Conservation (phyloP, 1,140 invertebrate genomes). For the Drosophila takahashii region DNA sequence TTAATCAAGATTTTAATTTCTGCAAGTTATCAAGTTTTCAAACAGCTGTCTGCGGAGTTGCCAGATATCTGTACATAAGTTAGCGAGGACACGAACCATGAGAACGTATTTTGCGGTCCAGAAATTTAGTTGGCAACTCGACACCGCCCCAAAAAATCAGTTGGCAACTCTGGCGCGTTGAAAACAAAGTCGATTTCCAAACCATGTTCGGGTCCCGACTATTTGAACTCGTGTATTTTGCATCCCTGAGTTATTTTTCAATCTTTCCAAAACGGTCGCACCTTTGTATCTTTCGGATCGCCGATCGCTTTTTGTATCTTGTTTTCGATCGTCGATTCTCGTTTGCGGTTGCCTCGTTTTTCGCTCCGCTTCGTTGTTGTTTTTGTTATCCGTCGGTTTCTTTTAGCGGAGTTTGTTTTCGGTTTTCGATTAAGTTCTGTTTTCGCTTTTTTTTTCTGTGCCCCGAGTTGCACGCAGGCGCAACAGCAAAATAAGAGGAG, state of each 20-base stretch:
- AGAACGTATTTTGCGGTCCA: no score
- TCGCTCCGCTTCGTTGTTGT: constrained; percentile 1
- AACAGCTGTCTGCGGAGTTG: constrained; percentile 8
- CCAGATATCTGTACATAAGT: neutral
- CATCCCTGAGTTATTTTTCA: neutral
- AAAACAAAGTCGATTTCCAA: no score
- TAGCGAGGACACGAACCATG: no score
- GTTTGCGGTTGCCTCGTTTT: neutral
- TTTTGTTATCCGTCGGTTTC: constrained; percentile 24
- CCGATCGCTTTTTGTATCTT: neutral
- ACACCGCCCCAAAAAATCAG: no score
- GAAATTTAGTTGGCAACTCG: no score
- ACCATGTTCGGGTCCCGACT: no score
- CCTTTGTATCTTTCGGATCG: neutral
- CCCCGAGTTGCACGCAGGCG: constrained; percentile 7
- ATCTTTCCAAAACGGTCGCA: neutral
- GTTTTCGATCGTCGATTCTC: neutral
- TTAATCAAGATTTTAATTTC: neutral
- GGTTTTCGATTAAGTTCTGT: constrained; percentile 5
- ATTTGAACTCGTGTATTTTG: no score
- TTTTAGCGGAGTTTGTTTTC: constrained; percentile 18
- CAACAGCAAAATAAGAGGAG: neutral
- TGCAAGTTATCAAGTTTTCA: neutral
- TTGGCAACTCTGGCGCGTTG: no score
- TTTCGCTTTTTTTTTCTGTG: constrained; percentile 11